Evolutionary conservation across 2,797 vertebrate genomes (phyloP).

Genomic region (Acipenser ruthenus): DNA sequence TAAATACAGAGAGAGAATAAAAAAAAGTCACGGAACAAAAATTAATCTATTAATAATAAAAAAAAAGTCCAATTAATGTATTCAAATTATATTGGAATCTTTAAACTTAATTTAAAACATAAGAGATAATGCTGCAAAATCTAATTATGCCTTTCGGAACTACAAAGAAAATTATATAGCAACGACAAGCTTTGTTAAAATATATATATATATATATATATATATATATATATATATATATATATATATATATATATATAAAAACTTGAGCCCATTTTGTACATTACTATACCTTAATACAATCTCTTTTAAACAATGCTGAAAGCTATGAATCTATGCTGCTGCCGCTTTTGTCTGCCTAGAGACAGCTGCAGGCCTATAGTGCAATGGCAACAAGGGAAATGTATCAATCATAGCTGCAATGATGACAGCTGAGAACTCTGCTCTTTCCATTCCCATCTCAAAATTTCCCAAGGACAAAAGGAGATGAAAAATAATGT

Average conservation of each 20-base stretch:
- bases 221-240: no score
- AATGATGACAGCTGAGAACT: conserved; percentile 71
- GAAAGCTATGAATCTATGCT: conserved; percentile 28
- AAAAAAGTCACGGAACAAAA: no score
- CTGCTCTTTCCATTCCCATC: conserved; percentile 65
- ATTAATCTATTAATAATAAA: no score
- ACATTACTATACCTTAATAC: background rate
- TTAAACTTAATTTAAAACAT: background rate
- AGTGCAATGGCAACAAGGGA: conserved; percentile 51
- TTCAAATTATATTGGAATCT: background rate
- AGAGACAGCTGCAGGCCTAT: conserved; percentile 56
- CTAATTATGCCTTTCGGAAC: background rate
- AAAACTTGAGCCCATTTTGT: background rate
- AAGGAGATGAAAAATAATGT: conserved; percentile 72
- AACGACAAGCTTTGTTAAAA: background rate
- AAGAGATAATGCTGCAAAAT: background rate
- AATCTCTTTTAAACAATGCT: background rate
- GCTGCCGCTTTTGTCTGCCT: conserved; percentile 34
- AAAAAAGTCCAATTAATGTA: no score
- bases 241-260: background rate
- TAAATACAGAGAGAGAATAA: no score
- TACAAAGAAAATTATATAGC: background rate
- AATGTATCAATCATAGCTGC: conserved; percentile 69
- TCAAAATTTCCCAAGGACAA: conserved; percentile 75
- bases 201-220: no score